Percentiles rank a stretch among this genome's conserved stretches.
Evolutionary conservation across 92 coral and sea anemone genomes (phyloP).

Genomic region (Umimayanthus chanpuru): DNA sequence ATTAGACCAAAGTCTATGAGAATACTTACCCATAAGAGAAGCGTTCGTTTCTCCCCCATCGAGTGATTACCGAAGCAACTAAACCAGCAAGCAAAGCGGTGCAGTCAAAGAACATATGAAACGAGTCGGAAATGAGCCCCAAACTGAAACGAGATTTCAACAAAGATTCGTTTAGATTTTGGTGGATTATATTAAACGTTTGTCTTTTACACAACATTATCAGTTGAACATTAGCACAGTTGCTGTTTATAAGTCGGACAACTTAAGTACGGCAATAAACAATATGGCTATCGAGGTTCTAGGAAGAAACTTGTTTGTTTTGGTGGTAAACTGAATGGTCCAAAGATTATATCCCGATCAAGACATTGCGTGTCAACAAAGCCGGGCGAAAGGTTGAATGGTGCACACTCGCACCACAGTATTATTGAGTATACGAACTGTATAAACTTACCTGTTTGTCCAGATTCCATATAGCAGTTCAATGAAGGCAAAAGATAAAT

Average conservation of each 20-base stretch:
- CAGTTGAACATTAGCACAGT: too few relatives aligned
- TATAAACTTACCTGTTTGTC: conserved; percentile 87
- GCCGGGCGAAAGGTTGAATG: background rate
- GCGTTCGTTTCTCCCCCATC: conserved; percentile 95
- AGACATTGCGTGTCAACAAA: background rate
- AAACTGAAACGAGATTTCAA: conserved; percentile 61
- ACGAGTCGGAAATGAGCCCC: conserved; percentile 96
- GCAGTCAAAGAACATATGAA: conserved; percentile 99
- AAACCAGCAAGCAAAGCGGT: conserved; percentile 99
- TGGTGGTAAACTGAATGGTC: background rate
- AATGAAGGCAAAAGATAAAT: conserved; percentile 94
- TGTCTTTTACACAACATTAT: too few relatives aligned
- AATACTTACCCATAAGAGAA: conserved; percentile 92
- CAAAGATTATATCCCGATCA: background rate
- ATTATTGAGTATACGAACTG: background rate
- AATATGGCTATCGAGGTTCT: background rate
- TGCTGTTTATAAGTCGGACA: too few relatives aligned
- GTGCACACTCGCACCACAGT: background rate
- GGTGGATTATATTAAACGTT: too few relatives aligned
- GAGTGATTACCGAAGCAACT: conserved; percentile 90
- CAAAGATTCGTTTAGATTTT: too few relatives aligned
- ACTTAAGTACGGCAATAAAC: background rate
- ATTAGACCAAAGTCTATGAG: background rate
- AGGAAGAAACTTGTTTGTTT: background rate
- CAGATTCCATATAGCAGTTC: conserved; percentile 95